These are phyloP conservation scores for Antitype chi DNA, from an alignment of 2,888 invertebrate species.

Conservation along the genomic window DNA sequence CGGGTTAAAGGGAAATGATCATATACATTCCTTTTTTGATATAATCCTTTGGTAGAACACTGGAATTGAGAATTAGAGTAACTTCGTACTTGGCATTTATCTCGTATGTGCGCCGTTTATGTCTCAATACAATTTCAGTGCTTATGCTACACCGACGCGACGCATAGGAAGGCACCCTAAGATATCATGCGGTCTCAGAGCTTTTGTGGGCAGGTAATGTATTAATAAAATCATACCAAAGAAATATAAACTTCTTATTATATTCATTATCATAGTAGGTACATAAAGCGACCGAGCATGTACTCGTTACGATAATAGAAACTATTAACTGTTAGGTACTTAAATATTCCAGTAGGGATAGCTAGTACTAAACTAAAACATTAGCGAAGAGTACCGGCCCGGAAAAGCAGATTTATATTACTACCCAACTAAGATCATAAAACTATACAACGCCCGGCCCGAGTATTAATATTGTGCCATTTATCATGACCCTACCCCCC, in stretches of 20 bases:
- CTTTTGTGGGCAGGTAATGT: slow-evolving; percentile 3
- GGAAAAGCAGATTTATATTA: slow-evolving; percentile 89
- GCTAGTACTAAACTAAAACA: slow-evolving; percentile 76
- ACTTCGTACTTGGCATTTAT: background rate
- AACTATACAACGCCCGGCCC: slow-evolving; percentile 87
- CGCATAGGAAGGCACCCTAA: background rate
- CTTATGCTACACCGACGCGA: background rate
- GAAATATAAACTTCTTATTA: slow-evolving; percentile 33
- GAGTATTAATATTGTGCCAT: slow-evolving; percentile 88
- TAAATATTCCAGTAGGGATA: slow-evolving; percentile 65
- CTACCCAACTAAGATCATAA: slow-evolving; percentile 90
- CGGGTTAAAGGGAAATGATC: too few relatives aligned
- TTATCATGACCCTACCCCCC: slow-evolving; percentile 85
- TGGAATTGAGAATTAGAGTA: background rate
- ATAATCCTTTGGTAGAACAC: background rate
- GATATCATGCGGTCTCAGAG: background rate
- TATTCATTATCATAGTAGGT: slow-evolving; percentile 34
- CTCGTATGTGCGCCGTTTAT: background rate
- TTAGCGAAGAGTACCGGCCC: slow-evolving; percentile 77
- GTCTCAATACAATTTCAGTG: background rate
- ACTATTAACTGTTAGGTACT: slow-evolving; percentile 62
- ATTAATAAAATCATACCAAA: slow-evolving; percentile 44
- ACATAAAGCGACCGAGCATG: slow-evolving; percentile 52
- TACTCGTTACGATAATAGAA: slow-evolving; percentile 58
- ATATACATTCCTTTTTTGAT: background rate